A percentile compares a stretch with the other conserved stretches of the same genome.
phyloP scores from a whole-genome alignment of 2,888 invertebrate species.

The Tenodera sinensis region DNA sequence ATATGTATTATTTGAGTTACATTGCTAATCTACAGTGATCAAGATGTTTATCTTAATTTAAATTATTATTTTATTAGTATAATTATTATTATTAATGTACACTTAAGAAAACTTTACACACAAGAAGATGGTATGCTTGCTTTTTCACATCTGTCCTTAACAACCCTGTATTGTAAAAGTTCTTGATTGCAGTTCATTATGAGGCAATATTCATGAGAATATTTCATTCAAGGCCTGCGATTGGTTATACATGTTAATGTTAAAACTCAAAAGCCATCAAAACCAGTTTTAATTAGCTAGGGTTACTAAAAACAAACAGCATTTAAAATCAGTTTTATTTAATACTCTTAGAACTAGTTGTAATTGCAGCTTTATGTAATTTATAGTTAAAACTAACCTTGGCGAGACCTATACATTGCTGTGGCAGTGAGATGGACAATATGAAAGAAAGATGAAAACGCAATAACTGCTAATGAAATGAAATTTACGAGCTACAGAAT shows the following conservation, averaged over 20 bases:
- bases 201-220: neutral
- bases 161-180: neutral
- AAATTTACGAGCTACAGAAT: no score
- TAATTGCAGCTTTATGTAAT: no score
- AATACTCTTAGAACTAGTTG: no score
- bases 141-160: neutral
- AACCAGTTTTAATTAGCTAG: no score
- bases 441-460: no score
- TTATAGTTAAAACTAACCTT: no score
- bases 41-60: neutral
- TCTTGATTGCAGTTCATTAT: neutral
- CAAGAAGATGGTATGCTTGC: neutral
- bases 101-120: neutral
- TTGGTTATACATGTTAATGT: neutral
- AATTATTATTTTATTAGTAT: neutral
- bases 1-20: neutral
- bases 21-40: neutral
- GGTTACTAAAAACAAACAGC: no score
- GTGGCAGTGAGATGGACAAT: no score
- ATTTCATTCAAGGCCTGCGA: slow-evolving; percentile 11
- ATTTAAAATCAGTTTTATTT: no score
- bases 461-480: no score
- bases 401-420: no score
- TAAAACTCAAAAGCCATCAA: no score
- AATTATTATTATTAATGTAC: neutral